Conservation (phyloP, 2,797 vertebrate species). For the Pangasius macronema region DNA sequence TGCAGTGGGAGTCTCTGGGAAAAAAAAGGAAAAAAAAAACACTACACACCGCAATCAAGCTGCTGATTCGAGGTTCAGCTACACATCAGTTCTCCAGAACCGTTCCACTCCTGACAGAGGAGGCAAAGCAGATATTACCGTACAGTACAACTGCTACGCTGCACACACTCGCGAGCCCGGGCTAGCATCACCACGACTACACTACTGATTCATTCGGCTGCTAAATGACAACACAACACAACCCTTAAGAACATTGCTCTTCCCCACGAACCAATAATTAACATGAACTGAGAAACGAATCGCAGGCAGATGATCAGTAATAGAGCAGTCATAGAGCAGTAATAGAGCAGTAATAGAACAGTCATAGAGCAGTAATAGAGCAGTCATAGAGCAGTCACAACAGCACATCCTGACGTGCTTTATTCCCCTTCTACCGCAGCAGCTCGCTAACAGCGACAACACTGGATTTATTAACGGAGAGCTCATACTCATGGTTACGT, state of each 20-base stretch:
- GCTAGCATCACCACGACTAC: not conserved
- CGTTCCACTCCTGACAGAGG: slow-evolving; percentile 3
- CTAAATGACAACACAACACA: not conserved
- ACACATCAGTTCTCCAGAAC: slow-evolving; percentile 55
- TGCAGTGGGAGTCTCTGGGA: slow-evolving; percentile 40
- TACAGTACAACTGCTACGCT: not conserved
- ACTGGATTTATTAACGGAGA: not conserved
- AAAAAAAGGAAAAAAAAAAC: not conserved
- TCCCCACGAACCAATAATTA: not conserved
- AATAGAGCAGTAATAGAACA: no score
- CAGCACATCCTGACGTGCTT: not conserved
- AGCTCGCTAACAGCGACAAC: no score
- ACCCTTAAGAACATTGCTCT: not conserved
- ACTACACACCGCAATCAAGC: slow-evolving; percentile 59
- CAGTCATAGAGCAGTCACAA: not conserved
- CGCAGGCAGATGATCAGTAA: not conserved
- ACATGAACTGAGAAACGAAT: no score
- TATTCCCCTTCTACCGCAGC: not conserved
- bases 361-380: not conserved
- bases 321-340: not conserved
- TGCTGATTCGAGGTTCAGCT: slow-evolving; percentile 49
- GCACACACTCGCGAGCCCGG: no score
- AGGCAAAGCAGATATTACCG: not conserved
- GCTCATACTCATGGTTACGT: not conserved
- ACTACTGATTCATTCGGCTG: not conserved